phyloP scores from a whole-genome alignment of 2,888 invertebrate genomes.

The Himalopsyche kuldschensis region DNA sequence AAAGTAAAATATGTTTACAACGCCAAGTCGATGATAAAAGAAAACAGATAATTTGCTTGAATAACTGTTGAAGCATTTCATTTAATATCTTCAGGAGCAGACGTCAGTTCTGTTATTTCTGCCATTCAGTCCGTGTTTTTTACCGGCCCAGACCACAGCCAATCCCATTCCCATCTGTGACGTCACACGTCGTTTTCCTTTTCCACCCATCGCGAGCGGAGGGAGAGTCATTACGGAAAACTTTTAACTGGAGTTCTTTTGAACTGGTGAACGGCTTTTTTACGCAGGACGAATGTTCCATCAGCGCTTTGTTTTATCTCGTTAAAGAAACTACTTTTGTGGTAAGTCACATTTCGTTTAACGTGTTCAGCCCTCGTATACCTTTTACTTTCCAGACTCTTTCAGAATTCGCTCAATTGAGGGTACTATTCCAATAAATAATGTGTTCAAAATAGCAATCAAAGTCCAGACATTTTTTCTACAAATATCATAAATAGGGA shows the following conservation, averaged over 20 bases:
- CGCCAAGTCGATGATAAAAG: too few species aligned
- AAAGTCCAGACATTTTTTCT: too few species aligned
- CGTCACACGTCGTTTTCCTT: neutral
- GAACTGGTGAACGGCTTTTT: neutral
- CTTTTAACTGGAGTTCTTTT: neutral
- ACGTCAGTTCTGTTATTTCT: neutral
- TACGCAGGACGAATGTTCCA: neutral
- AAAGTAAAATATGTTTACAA: too few species aligned
- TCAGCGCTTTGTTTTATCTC: neutral
- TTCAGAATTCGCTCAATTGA: too few species aligned
- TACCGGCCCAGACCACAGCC: neutral
- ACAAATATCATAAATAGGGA: too few species aligned
- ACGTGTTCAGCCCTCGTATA: neutral
- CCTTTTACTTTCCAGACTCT: neutral
- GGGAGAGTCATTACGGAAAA: neutral
- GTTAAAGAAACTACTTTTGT: neutral
- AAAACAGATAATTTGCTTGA: neutral
- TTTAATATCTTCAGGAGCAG: neutral
- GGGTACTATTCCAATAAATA: too few species aligned
- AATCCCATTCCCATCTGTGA: neutral
- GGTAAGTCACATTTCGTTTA: neutral
- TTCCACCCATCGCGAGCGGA: neutral
- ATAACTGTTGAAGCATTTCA: neutral
- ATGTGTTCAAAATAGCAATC: too few species aligned
- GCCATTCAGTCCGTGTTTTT: neutral